Conservation (phyloP, 2,888 invertebrate species). For the Salticus scenicus region DNA sequence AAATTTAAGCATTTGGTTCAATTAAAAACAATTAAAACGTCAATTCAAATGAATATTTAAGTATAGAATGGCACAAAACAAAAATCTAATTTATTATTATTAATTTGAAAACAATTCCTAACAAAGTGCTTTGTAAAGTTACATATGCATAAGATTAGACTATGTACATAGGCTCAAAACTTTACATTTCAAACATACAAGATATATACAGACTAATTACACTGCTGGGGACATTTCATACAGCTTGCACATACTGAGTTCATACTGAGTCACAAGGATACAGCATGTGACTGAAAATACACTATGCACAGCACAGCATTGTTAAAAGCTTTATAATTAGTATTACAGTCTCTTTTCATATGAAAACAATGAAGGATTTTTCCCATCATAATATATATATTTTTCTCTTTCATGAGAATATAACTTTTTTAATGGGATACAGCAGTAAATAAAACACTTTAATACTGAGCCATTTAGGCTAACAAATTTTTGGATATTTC, state of each 20-base stretch:
- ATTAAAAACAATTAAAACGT: no score
- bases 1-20: no score
- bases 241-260: conserved; percentile 25
- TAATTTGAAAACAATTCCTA: conserved; percentile 45
- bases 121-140: conserved; percentile 62
- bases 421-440: no score
- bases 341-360: neutral
- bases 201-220: conserved; percentile 67
- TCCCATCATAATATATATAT: no score
- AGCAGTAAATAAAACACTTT: no score
- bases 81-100: conserved; percentile 50
- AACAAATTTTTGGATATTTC: no score
- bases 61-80: neutral
- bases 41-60: no score
- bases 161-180: conserved; percentile 63
- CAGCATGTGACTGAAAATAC: neutral
- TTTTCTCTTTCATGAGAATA: no score
- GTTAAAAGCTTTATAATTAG: neutral
- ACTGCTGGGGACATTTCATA: conserved; percentile 47
- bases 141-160: conserved; percentile 54
- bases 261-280: conserved; percentile 19
- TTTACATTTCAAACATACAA: conserved; percentile 65
- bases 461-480: no score
- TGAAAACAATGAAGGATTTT: no score
- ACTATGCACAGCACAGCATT: conserved; percentile 26